phyloP scores from a whole-genome alignment of 2,888 invertebrate genomes.

The Ophion slaviceki region DNA sequence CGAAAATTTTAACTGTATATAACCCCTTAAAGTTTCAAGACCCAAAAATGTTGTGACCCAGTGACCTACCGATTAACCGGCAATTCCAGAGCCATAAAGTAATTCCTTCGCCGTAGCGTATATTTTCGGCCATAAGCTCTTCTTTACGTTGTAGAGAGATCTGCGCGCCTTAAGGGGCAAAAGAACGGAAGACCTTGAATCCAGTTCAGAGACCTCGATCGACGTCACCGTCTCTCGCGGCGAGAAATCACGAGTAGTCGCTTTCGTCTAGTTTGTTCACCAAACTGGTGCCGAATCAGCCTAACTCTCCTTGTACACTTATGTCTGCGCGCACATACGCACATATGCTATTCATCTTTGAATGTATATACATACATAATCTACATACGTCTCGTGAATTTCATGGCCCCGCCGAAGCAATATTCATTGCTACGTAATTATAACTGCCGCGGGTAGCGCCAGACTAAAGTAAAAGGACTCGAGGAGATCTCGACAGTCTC shows the following conservation, averaged over 20 bases:
- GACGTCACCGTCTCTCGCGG: conserved; percentile 36
- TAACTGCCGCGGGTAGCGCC: conserved; percentile 25
- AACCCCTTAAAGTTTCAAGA: no score
- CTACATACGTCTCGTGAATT: background rate
- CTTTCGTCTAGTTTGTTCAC: conserved; percentile 54
- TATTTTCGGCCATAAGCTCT: no score
- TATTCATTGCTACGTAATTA: conserved; percentile 39
- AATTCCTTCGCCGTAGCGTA: no score
- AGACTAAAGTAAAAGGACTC: conserved; percentile 25
- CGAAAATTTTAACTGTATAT: no score
- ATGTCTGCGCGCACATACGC: background rate
- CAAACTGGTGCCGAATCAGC: conserved; percentile 50
- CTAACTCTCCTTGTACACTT: background rate
- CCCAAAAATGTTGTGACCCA: no score
- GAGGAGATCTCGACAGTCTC: conserved; percentile 23
- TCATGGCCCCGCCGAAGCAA: conserved; percentile 8
- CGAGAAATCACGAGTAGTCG: conserved; percentile 50
- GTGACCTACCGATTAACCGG: no score
- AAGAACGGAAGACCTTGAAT: conserved; percentile 62
- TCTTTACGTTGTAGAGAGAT: no score
- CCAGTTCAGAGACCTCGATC: conserved; percentile 65
- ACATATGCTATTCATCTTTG: background rate
- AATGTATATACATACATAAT: background rate
- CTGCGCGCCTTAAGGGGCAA: background rate
- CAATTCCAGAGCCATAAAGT: no score